Evolutionary conservation across 2,113 vertebrate species (phyloP).

Genomic region (Thamnaconus septentrionalis): DNA sequence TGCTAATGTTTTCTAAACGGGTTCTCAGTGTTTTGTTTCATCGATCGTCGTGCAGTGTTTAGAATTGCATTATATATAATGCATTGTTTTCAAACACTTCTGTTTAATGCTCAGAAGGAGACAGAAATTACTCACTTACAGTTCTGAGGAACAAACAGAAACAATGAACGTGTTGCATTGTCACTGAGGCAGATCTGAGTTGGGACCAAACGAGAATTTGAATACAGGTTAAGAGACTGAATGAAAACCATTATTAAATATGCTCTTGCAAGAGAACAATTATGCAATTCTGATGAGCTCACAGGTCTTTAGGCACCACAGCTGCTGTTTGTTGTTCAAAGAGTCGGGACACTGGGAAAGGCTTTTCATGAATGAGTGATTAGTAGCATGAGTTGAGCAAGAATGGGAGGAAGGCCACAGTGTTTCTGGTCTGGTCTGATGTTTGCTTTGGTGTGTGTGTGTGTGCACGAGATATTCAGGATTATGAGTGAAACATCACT

Average conservation of each 20-base stretch:
- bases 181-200: not conserved
- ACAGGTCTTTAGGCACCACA: conserved; percentile 25
- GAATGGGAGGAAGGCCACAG: not conserved
- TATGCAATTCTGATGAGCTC: conserved; percentile 26
- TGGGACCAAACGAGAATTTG: conserved; percentile 5
- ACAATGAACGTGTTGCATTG: not conserved
- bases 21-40: not conserved
- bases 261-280: conserved; percentile 1
- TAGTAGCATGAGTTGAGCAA: not conserved
- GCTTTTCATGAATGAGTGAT: conserved; percentile 33
- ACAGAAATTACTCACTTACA: too few relatives aligned
- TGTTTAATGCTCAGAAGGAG: too few relatives aligned
- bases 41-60: not conserved
- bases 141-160: not conserved
- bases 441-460: not conserved
- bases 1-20: too few relatives aligned
- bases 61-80: too few relatives aligned
- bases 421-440: not conserved
- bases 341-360: not conserved
- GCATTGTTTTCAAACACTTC: not conserved
- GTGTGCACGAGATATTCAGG: too few relatives aligned
- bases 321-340: conserved; percentile 23
- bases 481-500: not conserved
- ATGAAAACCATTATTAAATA: not conserved
- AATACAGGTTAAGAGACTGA: conserved; percentile 7